Evolutionary conservation across 2,888 invertebrate species (phyloP).

Genomic region (Apoderus coryli): DNA sequence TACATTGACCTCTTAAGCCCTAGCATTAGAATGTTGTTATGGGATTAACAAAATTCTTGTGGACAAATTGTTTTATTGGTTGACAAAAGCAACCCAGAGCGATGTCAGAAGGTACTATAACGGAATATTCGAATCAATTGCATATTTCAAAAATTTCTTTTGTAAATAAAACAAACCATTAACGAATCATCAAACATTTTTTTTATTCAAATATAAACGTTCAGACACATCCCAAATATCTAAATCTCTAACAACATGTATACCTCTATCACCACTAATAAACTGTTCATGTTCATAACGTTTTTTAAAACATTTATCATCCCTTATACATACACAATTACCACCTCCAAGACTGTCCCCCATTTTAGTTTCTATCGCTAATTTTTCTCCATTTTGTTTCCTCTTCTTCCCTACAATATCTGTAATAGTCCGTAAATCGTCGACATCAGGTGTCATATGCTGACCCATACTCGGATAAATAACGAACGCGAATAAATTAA

Average conservation of each 20-base stretch:
- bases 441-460: slow-evolving; percentile 52
- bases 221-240: slow-evolving; percentile 53
- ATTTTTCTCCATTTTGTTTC: slow-evolving; percentile 31
- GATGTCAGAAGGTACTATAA: no score
- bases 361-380: slow-evolving; percentile 20
- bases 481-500: slow-evolving; percentile 62
- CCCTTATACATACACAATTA: slow-evolving; percentile 37
- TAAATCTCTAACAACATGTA: slow-evolving; percentile 53
- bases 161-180: no score
- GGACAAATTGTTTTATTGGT: no score
- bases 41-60: no score
- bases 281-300: slow-evolving; percentile 23
- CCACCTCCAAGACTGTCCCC: slow-evolving; percentile 11
- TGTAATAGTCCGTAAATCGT: slow-evolving; percentile 48
- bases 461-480: slow-evolving; percentile 75
- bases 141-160: no score
- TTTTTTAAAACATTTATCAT: slow-evolving; percentile 35
- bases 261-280: slow-evolving; percentile 28
- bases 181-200: no score
- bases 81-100: no score
- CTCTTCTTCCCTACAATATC: slow-evolving; percentile 30
- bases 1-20: no score
- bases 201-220: slow-evolving; percentile 34
- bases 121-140: no score
- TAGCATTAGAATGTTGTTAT: no score